Base-by-base conservation (phyloP, 1,140 invertebrate species). In the Drosophila bocki region DNA sequence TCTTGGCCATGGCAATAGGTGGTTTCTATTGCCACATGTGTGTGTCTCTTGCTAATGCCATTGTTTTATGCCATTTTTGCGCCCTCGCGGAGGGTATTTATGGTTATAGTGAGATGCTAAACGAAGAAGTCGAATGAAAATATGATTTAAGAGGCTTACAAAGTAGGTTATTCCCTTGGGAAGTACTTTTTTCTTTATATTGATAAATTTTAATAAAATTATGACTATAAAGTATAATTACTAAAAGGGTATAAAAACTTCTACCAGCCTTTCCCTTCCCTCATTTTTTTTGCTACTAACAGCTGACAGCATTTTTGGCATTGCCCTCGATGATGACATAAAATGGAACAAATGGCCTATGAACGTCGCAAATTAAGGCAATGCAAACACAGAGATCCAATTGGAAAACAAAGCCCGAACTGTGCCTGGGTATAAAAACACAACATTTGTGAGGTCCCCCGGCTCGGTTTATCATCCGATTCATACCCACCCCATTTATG, bases 331-430 rank as follows among this genome's bases (percentile, higher is more conserved):
- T 87, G 84, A 88, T 88, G 84, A 90, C 85, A 88, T 88, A 88
- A 88, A 87, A 84, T 84, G 84, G 85, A 88, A 88, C 84, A 88
- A 88, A 88, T 88, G 84, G 84, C 80, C 84, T 84, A 88, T 88
- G 84, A 84, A 75, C 78, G 81, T 75, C 85, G 74, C 84, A 88
- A 88, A 88, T 88, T 88, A 90, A 81, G 84, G 85, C 84, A 88
- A 80, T 84, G 84, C 84, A 88, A 88, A 88, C 84, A 88, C 85
- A 81, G 64, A 80, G 72, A 80, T 69, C 77, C 83, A 87, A 86
- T 86, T 87, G 79, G 54, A 70, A 86, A 82, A 88, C 84, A 87
- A 88, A 87, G 58, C 41, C 51, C 0, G 11, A 5, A 17, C 8
- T 13, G 32, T 53, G 47, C 54, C 41, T 29, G 8, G 13, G 35